These are phyloP conservation scores for Cataglyphis rosenhaueri DNA, from an alignment of 2,888 invertebrate species.

Conservation along the genomic window DNA sequence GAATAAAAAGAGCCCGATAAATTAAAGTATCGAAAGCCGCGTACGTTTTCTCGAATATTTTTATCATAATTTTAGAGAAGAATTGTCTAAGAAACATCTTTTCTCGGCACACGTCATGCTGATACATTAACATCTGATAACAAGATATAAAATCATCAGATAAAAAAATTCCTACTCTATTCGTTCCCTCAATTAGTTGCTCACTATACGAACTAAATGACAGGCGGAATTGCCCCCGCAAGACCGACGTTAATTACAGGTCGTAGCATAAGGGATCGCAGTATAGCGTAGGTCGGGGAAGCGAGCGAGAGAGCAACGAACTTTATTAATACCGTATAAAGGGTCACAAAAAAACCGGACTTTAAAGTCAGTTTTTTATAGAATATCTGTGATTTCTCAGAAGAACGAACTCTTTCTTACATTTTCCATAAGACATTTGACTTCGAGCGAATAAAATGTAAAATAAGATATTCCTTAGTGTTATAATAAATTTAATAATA, in stretches of 20 bases:
- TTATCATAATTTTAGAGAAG: neutral
- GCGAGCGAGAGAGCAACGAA: conserved; percentile 60
- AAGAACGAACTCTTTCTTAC: neutral
- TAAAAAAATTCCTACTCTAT: neutral
- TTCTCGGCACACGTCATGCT: neutral
- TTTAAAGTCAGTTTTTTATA: neutral
- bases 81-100: neutral
- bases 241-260: conserved; percentile 59
- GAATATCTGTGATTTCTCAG: neutral
- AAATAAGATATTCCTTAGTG: neutral
- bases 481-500: conserved; percentile 4
- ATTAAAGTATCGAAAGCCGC: conserved; percentile 27
- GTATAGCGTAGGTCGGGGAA: conserved; percentile 19
- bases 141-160: neutral
- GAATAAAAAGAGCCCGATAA: conserved; percentile 18
- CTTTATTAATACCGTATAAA: conserved; percentile 48
- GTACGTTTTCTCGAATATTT: neutral
- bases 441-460: neutral
- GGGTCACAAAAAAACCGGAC: conserved; percentile 54
- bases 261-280: conserved; percentile 12
- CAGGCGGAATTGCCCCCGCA: conserved; percentile 17
- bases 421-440: neutral
- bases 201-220: conserved; percentile 13
- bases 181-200: conserved; percentile 19
- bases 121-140: conserved; percentile 4